A percentile compares a stretch with the other conserved stretches of the same genome.
phyloP scores from a whole-genome alignment of 2,888 invertebrate genomes.

The Conus canariensis region DNA sequence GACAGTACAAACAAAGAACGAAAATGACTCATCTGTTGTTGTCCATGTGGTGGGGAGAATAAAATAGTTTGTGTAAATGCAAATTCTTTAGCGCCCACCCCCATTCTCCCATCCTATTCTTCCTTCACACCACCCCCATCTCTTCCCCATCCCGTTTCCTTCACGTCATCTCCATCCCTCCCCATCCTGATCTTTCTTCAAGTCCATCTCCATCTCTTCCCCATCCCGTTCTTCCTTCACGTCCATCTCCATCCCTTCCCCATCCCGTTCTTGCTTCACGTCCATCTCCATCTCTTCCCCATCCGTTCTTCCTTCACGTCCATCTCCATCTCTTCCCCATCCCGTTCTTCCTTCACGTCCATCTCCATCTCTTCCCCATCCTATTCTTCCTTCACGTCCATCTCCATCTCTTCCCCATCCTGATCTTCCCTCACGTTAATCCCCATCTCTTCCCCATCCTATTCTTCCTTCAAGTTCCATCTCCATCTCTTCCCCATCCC shows the following conservation, averaged over 20 bases:
- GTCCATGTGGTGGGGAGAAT: no score
- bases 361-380: not conserved
- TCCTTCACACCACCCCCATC: no score
- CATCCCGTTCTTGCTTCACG: not conserved
- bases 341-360: not conserved
- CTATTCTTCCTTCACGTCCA: rapidly evolving
- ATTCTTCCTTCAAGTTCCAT: not conserved
- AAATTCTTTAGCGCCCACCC: no score
- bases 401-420: not conserved
- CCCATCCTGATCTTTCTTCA: not conserved
- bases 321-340: not conserved
- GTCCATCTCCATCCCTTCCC: not conserved
- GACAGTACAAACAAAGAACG: no score
- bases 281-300: no score
- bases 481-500: not conserved
- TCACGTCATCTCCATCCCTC: no score
- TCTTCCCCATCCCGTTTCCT: no score
- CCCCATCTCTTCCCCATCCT: not conserved
- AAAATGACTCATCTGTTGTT: no score
- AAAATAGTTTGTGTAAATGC: no score
- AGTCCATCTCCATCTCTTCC: not conserved
- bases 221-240: not conserved
- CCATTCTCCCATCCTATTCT: no score
- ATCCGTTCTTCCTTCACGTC: no score
- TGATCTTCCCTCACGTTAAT: not conserved